A percentile compares a stretch with the other conserved stretches of the same genome.
These are phyloP conservation scores for Phalacrocorax carbo DNA, from an alignment of 2,113 vertebrate species.

Conservation along the genomic window DNA sequence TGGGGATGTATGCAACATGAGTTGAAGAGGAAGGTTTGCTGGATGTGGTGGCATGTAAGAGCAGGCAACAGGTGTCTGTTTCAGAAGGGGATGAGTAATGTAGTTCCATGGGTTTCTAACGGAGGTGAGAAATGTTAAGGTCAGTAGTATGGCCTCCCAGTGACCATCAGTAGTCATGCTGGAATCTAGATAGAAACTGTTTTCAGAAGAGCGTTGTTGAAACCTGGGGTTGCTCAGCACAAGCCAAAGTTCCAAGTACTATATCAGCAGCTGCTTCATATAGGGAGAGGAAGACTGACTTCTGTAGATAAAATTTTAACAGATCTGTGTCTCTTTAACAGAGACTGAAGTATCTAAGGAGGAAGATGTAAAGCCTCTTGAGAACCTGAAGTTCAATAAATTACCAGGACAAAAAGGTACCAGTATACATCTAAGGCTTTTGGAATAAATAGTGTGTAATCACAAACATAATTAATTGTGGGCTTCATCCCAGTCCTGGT, in stretches of 20 bases:
- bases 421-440: not conserved
- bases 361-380: not conserved
- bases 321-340: not conserved
- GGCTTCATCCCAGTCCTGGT: not conserved
- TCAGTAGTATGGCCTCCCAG: not conserved
- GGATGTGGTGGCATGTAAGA: not conserved
- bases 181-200: not conserved
- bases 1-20: not conserved
- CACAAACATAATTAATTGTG: not conserved
- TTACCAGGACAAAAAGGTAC: not conserved
- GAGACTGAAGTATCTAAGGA: not conserved
- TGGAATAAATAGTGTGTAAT: not conserved
- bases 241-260: not conserved
- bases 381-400: not conserved
- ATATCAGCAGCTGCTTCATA: not conserved
- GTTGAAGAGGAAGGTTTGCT: not conserved
- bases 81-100: not conserved
- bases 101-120: rapidly evolving
- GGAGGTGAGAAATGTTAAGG: not conserved
- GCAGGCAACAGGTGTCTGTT: not conserved
- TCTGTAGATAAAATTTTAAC: not conserved
- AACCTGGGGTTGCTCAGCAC: not conserved
- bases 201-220: not conserved
- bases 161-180: not conserved
- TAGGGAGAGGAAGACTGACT: not conserved